phyloP scores from a whole-genome alignment of 2,888 invertebrate species.

The Patella depressa region DNA sequence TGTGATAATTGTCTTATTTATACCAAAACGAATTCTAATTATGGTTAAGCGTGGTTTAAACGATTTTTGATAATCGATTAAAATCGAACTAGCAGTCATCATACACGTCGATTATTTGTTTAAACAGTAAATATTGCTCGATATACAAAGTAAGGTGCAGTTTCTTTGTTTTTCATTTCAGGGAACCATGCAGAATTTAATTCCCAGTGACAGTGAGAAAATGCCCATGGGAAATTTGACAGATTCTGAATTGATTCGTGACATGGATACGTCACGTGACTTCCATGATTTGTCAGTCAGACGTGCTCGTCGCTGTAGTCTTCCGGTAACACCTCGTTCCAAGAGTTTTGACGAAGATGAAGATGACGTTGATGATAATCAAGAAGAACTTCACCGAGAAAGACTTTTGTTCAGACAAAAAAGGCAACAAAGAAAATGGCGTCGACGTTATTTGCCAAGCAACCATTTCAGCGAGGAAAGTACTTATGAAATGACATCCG shows the following conservation, averaged over 20 bases:
- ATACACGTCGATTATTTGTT: too few relatives aligned
- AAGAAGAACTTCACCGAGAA: conserved; percentile 38
- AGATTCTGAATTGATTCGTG: conserved; percentile 22
- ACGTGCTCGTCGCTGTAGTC: conserved; percentile 20
- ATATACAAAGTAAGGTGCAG: too few relatives aligned
- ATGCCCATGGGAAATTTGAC: conserved; percentile 18
- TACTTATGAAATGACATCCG: conserved; percentile 5
- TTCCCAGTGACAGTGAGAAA: conserved; percentile 1
- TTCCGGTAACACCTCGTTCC: conserved; percentile 15
- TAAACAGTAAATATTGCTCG: too few relatives aligned
- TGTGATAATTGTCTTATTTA: too few relatives aligned
- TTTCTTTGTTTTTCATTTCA: too few relatives aligned
- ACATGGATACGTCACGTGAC: conserved; percentile 8
- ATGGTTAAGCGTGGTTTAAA: too few relatives aligned
- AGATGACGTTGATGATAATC: conserved; percentile 37
- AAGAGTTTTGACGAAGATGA: conserved; percentile 33
- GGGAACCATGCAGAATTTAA: too few relatives aligned
- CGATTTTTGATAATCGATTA: too few relatives aligned
- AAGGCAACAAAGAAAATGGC: conserved; percentile 35
- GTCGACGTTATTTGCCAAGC: conserved; percentile 20
- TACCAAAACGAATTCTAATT: too few relatives aligned
- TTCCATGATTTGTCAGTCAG: not conserved
- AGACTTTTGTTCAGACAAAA: conserved; percentile 40
- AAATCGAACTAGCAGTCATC: too few relatives aligned
- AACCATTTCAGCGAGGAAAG: conserved; percentile 3